Conservation (phyloP, 2,797 vertebrate species). For the Philypnodon macrostomus region DNA sequence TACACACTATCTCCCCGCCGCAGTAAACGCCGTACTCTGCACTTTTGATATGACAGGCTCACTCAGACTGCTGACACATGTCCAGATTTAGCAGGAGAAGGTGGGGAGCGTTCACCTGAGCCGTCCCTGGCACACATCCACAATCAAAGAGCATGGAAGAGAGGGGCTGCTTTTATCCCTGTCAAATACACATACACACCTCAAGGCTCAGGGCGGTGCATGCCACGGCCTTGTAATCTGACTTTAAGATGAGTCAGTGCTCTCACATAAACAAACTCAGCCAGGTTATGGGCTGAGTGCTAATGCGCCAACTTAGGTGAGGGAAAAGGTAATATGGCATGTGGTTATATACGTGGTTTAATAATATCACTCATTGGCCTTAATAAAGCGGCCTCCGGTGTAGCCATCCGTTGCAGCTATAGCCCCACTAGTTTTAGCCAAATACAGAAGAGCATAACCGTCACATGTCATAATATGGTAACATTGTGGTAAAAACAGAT, state of each 20-base stretch:
- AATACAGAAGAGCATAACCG: too few species aligned
- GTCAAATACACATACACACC: constrained; percentile 15
- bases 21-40: constrained; percentile 42
- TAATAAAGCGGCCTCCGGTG: too few species aligned
- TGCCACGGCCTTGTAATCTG: constrained; percentile 55
- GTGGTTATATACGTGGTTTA: too few species aligned
- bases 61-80: constrained; percentile 63
- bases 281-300: constrained; percentile 31
- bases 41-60: constrained; percentile 39
- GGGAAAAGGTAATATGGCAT: too few species aligned
- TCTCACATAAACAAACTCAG: constrained; percentile 23
- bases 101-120: constrained; percentile 48
- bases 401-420: too few species aligned
- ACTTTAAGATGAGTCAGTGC: constrained; percentile 65
- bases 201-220: constrained; percentile 25
- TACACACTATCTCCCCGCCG: constrained; percentile 35
- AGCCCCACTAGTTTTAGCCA: too few species aligned
- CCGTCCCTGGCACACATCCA: constrained; percentile 38
- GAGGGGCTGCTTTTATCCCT: constrained; percentile 60
- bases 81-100: constrained; percentile 54
- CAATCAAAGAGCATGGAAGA: constrained; percentile 54
- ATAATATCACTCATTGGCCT: too few species aligned
- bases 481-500: too few species aligned
- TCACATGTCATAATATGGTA: too few species aligned
- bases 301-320: too few species aligned